Conservation (phyloP, 2,888 invertebrate genomes). For the Dichetophora obliterata region DNA sequence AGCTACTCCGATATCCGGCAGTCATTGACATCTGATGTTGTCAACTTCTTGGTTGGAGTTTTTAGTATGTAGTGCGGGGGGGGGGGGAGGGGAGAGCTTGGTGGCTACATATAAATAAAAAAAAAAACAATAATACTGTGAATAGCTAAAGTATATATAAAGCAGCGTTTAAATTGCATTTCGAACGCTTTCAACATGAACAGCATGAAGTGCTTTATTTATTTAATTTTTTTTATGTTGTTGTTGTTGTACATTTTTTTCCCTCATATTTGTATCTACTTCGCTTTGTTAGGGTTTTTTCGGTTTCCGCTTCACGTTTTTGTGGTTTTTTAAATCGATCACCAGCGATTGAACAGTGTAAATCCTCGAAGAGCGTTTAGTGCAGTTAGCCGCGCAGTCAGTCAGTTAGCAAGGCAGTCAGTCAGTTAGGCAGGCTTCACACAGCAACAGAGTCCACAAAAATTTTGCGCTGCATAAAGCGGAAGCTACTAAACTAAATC, state of each 20-base stretch:
- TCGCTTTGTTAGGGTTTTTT: background rate
- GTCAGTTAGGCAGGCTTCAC: background rate
- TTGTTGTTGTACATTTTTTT: background rate
- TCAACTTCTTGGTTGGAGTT: conserved; percentile 10
- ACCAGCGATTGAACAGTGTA: conserved; percentile 5
- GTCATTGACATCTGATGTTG: conserved; percentile 26
- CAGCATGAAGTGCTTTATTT: background rate
- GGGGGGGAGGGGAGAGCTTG: background rate
- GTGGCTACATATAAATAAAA: background rate
- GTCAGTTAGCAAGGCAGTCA: background rate
- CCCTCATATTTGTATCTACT: background rate
- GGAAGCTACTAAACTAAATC: conserved; percentile 19
- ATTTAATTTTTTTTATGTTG: background rate
- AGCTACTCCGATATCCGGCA: conserved; percentile 14
- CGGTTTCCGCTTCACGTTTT: background rate
- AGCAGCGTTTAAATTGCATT: conserved; percentile 4
- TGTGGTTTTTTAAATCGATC: conserved; percentile 29
- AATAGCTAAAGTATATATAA: background rate
- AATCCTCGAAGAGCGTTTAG: background rate
- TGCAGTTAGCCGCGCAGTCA: background rate
- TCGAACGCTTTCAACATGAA: background rate
- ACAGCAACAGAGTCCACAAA: background rate
- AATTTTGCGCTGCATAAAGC: conserved; percentile 2
- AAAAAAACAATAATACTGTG: too few relatives aligned
- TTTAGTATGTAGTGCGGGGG: background rate